Conservation (phyloP, 1,140 invertebrate species). For the Hestina assimilis region DNA sequence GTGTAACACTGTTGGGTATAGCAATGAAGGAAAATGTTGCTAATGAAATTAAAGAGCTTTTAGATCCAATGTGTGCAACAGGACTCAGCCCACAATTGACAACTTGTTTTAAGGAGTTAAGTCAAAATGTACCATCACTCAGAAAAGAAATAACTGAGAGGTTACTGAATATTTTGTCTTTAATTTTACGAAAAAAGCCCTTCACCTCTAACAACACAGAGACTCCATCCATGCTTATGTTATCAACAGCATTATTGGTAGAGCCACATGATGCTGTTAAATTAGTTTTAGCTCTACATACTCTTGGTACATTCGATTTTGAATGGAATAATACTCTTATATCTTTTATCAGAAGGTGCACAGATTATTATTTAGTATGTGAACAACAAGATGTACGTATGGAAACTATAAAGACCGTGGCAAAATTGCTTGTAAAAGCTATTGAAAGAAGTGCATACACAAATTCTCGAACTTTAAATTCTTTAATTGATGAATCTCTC, state of each 20-base stretch:
- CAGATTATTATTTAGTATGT: constrained; percentile 94
- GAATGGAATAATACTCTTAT: constrained; percentile 95
- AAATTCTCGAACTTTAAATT: constrained; percentile 88
- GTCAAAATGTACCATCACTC: constrained; percentile 91
- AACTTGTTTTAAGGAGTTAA: constrained; percentile 93
- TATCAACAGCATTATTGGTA: constrained; percentile 56
- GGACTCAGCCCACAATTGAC: constrained; percentile 94
- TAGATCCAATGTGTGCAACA: constrained; percentile 96
- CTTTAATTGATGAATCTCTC: constrained; percentile 93
- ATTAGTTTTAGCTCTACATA: constrained; percentile 94
- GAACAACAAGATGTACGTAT: constrained; percentile 95
- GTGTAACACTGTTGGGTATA: constrained; percentile 93
- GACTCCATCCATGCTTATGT: constrained; percentile 50
- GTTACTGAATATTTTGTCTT: constrained; percentile 90
- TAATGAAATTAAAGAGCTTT: constrained; percentile 88
- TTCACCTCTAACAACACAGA: constrained; percentile 81
- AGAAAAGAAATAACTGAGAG: constrained; percentile 96
- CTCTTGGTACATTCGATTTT: constrained; percentile 98
- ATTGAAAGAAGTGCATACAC: constrained; percentile 82
- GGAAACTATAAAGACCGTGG: constrained; percentile 96
- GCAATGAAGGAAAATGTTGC: constrained; percentile 88
- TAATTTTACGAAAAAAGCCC: constrained; percentile 94
- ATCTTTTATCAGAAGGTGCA: constrained; percentile 95
- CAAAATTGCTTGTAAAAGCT: constrained; percentile 90
- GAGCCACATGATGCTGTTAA: constrained; percentile 87